Evolutionary conservation across 2,888 invertebrate species (phyloP), one percentile per base, ranked within the genome.

Genomic region (Leptinotarsa haldemani): DNA sequence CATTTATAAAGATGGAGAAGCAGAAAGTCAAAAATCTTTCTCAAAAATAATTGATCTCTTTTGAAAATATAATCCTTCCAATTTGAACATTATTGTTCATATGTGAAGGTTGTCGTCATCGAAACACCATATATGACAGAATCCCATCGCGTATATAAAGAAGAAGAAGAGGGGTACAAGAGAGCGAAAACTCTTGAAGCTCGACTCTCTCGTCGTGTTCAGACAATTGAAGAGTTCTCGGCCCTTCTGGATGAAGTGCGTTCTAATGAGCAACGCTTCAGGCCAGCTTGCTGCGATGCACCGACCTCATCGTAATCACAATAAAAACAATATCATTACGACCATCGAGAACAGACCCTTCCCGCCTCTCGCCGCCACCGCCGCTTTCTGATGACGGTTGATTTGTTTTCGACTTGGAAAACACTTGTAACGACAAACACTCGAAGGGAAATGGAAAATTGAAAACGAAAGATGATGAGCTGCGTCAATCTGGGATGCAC

Each of bases 241-340:
- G 82, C 80, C 83, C 79, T 82, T 67, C 81, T 79, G 77, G 84
- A 84, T 84, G 84, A 83, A 84, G 84, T 84, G 81, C 81, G 83
- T 83, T 82, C 83, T 84, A 84, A 84, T 84, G 84, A 84, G 84
- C 84, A 84, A 79, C 83, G 84, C 84, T 83, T 78, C 80, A 76
- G 83, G 84, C 82, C 79, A 78, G 74, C 73, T 67, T 52, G 72
- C 74, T 67, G 66, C 71, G 69, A 74, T 72, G 72, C 72, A 75
- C 72, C 75, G 72, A 72, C 70, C 72, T 75, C 63, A 25, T 66
- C 67, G 79, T 77, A 77, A 79, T 80, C 82, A 80, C 80, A 81
- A 81, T 80, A 81, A 81, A 81, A 81, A 81, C 81, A 81, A 81
- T 82, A 82, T 70, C 64, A 70, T 70, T 70, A 70, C 61, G 69